Base-by-base conservation (phyloP, 2,113 vertebrate genomes). In the Heloderma charlesbogerti region DNA sequence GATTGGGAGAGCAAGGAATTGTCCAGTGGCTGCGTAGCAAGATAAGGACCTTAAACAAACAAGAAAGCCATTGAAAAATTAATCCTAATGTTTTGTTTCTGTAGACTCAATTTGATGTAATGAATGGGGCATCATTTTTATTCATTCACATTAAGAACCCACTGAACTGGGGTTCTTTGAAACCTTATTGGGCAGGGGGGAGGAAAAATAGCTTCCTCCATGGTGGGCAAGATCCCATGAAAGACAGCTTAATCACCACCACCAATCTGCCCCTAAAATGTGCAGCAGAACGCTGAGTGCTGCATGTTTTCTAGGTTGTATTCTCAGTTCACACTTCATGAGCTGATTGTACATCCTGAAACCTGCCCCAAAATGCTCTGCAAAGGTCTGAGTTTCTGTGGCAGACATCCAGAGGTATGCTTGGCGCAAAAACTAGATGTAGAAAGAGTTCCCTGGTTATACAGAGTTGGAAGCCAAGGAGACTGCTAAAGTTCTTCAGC, bases 21-120 rank as follows among this genome's bases (percentile, higher is more conserved):
- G 96, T 99, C 98, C 97, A 99, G 95, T 92, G 98, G 97, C 96
- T 99, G 99, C 66, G 98, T 98, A 93, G 99, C 98, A 95, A 99
- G 99, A 94, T 99, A 99, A 89, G 99, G 99, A 97, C 98, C 99
- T 99, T 67, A 13, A 1, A 45, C 25, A 20, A 3, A 40, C 34
- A 71, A 6, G 4, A 81, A 43, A 27, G 12, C 40, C 40, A 71
- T 31, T 12, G 0, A 27, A 6, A 43, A 57, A 37, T 54, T 31
- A 80, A 20, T 43, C n/a, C 51, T n/a, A 31, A 45, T n/a, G 27
- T 34, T 89, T 57, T 34, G 4, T 34, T 77, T 22, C 12, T 72
- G 67, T 63, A 1, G 25, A 82, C 31, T 54, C 6, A 71, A 15
- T 16, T 0, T 18, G 45, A 29, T 7, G 18, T 3, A 22, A 25